Percentiles rank a stretch among this genome's conserved stretches.
phyloP scores from a whole-genome alignment of 2,888 invertebrate genomes.

The Nomada lathburiana region DNA sequence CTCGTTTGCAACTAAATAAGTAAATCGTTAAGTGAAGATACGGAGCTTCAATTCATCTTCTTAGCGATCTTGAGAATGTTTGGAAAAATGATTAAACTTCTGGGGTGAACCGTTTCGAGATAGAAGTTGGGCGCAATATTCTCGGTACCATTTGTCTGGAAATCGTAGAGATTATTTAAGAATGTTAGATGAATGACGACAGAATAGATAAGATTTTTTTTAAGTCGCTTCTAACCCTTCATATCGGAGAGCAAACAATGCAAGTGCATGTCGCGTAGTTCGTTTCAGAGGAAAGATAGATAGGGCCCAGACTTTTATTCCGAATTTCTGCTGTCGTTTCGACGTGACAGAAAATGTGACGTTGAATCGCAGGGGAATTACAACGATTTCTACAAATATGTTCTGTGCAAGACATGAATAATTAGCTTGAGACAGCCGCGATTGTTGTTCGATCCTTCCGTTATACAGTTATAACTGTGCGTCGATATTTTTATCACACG shows the following conservation, averaged over 20 bases:
- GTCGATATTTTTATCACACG: background rate
- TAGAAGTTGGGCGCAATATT: background rate
- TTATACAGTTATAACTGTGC: constrained; percentile 16
- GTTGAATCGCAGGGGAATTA: background rate
- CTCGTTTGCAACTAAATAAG: too few species aligned
- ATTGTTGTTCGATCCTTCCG: background rate
- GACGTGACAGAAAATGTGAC: background rate
- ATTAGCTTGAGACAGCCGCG: background rate
- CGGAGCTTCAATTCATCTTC: background rate
- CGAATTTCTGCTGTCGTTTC: background rate
- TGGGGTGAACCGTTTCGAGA: background rate
- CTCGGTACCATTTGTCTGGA: background rate
- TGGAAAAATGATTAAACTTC: background rate
- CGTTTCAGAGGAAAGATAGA: background rate
- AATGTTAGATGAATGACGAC: background rate
- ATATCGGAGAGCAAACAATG: constrained; percentile 9
- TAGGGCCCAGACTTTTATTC: constrained; percentile 1
- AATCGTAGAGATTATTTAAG: background rate
- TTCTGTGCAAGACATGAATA: background rate
- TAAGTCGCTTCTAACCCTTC: background rate
- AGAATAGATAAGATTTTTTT: constrained; percentile 32
- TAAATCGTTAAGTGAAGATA: background rate
- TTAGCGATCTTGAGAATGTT: background rate
- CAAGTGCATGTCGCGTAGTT: background rate
- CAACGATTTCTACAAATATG: background rate